Conservation (phyloP, 2,888 invertebrate species). For the Drosophila mulleri region DNA sequence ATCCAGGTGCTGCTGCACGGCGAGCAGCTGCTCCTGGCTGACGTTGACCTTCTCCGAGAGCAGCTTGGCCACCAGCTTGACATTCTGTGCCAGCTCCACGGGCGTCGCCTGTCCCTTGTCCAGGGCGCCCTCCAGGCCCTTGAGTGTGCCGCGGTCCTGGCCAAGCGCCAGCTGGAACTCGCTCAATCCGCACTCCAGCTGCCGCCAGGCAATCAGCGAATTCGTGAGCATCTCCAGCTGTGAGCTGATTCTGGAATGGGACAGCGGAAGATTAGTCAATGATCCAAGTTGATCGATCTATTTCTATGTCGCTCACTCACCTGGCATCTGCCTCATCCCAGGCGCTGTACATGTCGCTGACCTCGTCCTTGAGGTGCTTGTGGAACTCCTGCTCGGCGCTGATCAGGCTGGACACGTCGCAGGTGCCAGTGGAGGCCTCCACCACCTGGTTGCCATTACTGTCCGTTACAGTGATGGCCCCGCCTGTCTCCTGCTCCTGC, state of each 20-base stretch:
- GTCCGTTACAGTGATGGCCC: conserved; percentile 76
- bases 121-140: conserved; percentile 84
- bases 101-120: conserved; percentile 83
- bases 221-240: conserved; percentile 90
- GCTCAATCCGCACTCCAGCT: conserved; percentile 90
- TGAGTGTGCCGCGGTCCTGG: conserved; percentile 87
- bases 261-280: not conserved
- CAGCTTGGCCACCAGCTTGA: conserved; percentile 85
- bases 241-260: conserved; percentile 88
- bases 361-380: conserved; percentile 88
- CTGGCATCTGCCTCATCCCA: conserved; percentile 90
- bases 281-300: not conserved
- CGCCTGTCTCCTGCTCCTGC: conserved; percentile 7
- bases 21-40: conserved; percentile 83
- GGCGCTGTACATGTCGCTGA: conserved; percentile 89
- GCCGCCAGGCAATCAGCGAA: conserved; percentile 90
- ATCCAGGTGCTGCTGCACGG: conserved; percentile 83
- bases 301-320: conserved; percentile 83
- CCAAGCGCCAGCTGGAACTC: conserved; percentile 91
- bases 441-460: conserved; percentile 77
- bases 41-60: conserved; percentile 85
- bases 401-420: conserved; percentile 78
- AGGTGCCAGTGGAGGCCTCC: conserved; percentile 61
- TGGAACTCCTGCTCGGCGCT: conserved; percentile 85
- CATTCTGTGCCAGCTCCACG: conserved; percentile 84